Base-by-base conservation (phyloP, 2,113 vertebrate genomes). In the Cephalophus harveyi region DNA sequence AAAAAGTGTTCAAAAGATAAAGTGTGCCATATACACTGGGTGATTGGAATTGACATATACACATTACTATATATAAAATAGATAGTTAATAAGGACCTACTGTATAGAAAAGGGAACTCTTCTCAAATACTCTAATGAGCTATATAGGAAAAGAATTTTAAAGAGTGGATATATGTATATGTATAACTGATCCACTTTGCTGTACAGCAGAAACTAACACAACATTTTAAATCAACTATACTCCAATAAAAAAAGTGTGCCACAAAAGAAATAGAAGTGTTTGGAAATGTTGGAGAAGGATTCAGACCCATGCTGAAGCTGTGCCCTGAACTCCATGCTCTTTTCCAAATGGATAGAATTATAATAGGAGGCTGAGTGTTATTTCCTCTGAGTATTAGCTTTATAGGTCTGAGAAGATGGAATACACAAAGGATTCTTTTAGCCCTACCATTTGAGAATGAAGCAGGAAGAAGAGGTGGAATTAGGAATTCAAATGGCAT, bases 401-500 rank as follows among this genome's bases (percentile, higher is more conserved):
- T 84, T n/a, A 36, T 46, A 48, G 62, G 33, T 82, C 27, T 30
- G 21, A 88, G 67, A 93, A 89, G 88, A 96, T 46, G 36, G 30
- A 85, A 55, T 21, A 33, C 81, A 91, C 40, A 9, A 89, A 40
- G 54, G n/a, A 71, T 91, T 95, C 59, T 95, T 91, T 60, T 62
- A 84, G 82, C 25, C 23, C 57, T 91, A 46, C 46, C 57, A 89
- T 64, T 92, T 94, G 85, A 94, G 86, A 92, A 76, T 88, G 40
- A 94, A 71, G 43, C 21, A 86, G 27, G 36, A 79, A 30, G 81
- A 94, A 79, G 33, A 55, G 27, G 43, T 87, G 13, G 71, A 95
- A 92, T 95, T 97, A 96, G 81, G 96, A 97, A 91, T 96, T 94
- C 91, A 97, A 93, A 96, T 94, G 21, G 46, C 33, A 97, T 96